These are phyloP conservation scores for Lasioglossum vierecki DNA, from an alignment of 2,888 invertebrate genomes.

Conservation along the genomic window DNA sequence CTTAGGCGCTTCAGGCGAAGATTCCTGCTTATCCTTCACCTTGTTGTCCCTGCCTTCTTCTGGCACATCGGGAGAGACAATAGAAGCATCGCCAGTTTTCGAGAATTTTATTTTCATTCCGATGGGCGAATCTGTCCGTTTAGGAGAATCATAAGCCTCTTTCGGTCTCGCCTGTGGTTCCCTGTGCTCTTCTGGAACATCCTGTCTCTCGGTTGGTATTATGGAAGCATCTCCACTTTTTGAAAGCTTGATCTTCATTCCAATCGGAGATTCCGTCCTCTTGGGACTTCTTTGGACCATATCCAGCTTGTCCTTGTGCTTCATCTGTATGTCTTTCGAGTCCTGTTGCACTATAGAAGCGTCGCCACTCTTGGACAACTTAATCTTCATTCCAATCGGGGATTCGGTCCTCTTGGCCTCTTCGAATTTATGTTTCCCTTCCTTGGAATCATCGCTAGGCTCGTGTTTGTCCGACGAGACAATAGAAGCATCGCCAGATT, in stretches of 20 bases:
- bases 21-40: conserved; percentile 69
- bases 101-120: conserved; percentile 81
- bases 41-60: conserved; percentile 69
- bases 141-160: conserved; percentile 52
- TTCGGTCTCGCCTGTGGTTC: conserved; percentile 60
- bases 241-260: conserved; percentile 80
- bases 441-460: conserved; percentile 68
- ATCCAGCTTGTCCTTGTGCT: conserved; percentile 69
- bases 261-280: conserved; percentile 74
- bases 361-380: conserved; percentile 71
- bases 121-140: conserved; percentile 73
- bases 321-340: conserved; percentile 61
- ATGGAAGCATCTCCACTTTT: conserved; percentile 77
- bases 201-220: conserved; percentile 70
- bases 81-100: conserved; percentile 77
- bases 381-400: conserved; percentile 75
- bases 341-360: conserved; percentile 73
- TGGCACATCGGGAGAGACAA: conserved; percentile 67
- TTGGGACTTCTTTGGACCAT: conserved; percentile 66
- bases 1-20: conserved; percentile 71
- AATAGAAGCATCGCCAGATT: conserved; percentile 76
- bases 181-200: conserved; percentile 60
- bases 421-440: conserved; percentile 71
- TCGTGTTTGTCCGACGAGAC: conserved; percentile 74
- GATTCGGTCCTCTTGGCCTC: conserved; percentile 71